A percentile compares a stretch with the other conserved stretches of the same genome.
Evolutionary conservation across 2,797 vertebrate species (phyloP).

Genomic region (Onychomys leucogaster): DNA sequence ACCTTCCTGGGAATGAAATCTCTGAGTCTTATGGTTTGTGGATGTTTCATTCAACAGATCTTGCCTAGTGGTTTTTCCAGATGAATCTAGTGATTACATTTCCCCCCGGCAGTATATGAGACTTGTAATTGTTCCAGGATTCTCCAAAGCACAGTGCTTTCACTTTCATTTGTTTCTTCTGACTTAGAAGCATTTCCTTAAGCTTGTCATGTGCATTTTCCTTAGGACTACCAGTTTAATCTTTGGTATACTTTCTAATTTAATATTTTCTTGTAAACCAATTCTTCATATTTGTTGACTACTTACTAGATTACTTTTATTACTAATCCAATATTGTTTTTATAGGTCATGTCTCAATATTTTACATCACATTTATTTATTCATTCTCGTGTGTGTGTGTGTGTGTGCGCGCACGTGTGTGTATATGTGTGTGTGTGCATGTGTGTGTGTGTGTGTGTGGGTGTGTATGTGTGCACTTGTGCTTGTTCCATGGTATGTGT

Average conservation of each 20-base stretch:
- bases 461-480: neutral
- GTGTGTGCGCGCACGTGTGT: too few relatives aligned
- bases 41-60: neutral
- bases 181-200: slow-evolving; percentile 13
- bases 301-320: slow-evolving; percentile 17
- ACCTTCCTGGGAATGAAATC: neutral
- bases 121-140: neutral
- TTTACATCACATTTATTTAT: neutral
- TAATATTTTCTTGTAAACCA: neutral
- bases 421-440: neutral
- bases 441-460: neutral
- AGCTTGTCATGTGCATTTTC: slow-evolving; percentile 26
- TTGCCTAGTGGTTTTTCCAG: neutral
- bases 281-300: neutral
- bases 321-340: neutral
- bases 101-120: neutral
- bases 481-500: neutral
- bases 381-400: too few relatives aligned
- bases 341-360: neutral
- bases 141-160: neutral
- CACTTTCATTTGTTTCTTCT: slow-evolving; percentile 8
- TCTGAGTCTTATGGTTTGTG: neutral
- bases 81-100: neutral
- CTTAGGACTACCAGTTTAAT: neutral
- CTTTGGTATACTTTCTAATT: neutral